A percentile compares a stretch with the other conserved stretches of the same genome.
Evolutionary conservation across 2,888 invertebrate genomes (phyloP).

Genomic region (Drosophila maculinotata): DNA sequence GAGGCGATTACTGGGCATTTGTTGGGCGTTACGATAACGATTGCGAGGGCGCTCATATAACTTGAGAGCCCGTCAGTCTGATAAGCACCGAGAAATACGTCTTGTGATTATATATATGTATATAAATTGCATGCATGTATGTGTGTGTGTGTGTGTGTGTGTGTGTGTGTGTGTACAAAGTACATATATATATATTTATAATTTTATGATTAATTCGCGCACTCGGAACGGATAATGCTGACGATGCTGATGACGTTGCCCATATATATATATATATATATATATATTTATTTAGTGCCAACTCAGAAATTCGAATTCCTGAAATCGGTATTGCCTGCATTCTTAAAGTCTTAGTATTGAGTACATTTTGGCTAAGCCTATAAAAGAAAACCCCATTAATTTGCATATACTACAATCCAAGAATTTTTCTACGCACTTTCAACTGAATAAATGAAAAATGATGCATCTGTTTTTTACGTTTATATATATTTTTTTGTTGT

Average conservation of each 20-base stretch:
- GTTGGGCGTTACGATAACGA: conserved; percentile 20
- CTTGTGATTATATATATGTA: conserved; percentile 1
- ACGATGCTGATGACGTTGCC: too few relatives aligned
- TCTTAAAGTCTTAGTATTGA: too few relatives aligned
- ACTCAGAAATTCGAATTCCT: not conserved
- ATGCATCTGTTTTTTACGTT: too few relatives aligned
- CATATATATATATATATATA: not conserved
- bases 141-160: not conserved
- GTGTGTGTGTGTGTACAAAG: not conserved
- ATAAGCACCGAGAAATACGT: conserved; percentile 25
- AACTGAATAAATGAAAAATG: too few relatives aligned
- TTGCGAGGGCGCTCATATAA: conserved; percentile 19
- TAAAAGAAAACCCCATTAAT: too few relatives aligned
- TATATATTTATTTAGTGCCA: not conserved
- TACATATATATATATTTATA: conserved; percentile 1
- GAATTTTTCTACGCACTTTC: too few relatives aligned
- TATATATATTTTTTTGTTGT: too few relatives aligned
- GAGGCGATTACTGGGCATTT: conserved; percentile 21
- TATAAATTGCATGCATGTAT: not conserved
- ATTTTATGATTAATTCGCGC: conserved; percentile 22
- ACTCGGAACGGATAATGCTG: conserved; percentile 6
- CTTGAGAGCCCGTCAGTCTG: conserved; percentile 3
- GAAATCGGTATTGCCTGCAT: too few relatives aligned
- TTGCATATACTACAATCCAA: too few relatives aligned
- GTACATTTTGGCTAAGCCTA: too few relatives aligned